Evolutionary conservation across 2,888 invertebrate genomes (phyloP), one percentile per base, ranked within the genome.

Genomic region (Drosophila neutralis): DNA sequence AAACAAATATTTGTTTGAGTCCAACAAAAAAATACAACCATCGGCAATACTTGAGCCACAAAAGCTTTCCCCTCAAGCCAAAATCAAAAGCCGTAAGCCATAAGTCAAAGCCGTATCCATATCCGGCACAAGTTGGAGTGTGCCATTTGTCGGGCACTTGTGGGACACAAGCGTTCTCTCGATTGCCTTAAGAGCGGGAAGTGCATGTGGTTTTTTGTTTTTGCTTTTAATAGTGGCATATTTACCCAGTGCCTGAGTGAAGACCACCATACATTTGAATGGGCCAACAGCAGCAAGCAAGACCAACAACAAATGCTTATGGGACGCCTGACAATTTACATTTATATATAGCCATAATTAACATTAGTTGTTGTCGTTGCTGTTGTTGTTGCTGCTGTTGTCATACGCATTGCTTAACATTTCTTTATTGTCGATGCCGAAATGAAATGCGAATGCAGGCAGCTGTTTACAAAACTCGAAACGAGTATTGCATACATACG

Each of bases 371-470:
- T 52, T 59, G 66, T 18, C 36, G 59, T 2, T 45, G 61, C 18
- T 70, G 58, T 38, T 61, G 64, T 31, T 75, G 29, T 24, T 33
- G 58, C 38, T 60, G 67, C 38, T 56, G 60, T 58, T 70, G 71
- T 64, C 70, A 53, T 66, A 81, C 78, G 79, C 87, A 82, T 82
- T 84, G 82, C 87, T 57, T 62, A 82, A 87, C 66, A 78, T 83
- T 82, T 70, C 66, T 83, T 81, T 78, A 87, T 81, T 73, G 71
- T 69, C 69, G 73, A 65, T 73, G 57, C 38, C 65, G 66, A 74
- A 73, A 74, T 54, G 35, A 67, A 60, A 60, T 57, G 57, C 67
- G 49, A 73, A 60, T 60, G 73, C 72, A 45, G 56, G 59, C 76
- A 73, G 82, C 82, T 74, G 68, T 70, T 78, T 57, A 61, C 57